Conservation (phyloP, 2,797 vertebrate genomes). For the Champsocephalus esox region DNA sequence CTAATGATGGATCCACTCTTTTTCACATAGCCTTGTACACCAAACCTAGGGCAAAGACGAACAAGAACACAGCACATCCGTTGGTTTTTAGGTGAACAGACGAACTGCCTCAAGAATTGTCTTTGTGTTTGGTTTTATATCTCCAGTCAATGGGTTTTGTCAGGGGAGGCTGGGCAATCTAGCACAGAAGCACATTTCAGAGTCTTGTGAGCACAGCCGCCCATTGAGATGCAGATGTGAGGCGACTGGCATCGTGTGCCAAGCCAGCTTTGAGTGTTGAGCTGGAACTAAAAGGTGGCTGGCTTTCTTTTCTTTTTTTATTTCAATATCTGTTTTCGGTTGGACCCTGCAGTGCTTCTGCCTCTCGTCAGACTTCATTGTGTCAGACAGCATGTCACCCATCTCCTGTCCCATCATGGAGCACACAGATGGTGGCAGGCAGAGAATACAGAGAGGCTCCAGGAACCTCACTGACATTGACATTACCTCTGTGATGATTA, state of each 20-base stretch:
- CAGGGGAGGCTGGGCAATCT: slow-evolving; percentile 53
- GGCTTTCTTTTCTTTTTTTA: slow-evolving; percentile 3
- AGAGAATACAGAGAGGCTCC: slow-evolving; percentile 68
- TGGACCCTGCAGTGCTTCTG: slow-evolving; percentile 40
- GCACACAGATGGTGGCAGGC: slow-evolving; percentile 43
- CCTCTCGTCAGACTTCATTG: slow-evolving; percentile 55
- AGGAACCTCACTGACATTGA: slow-evolving; percentile 72
- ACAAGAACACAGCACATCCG: slow-evolving; percentile 24
- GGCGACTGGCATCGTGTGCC: slow-evolving; percentile 40
- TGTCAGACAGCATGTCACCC: slow-evolving; percentile 50
- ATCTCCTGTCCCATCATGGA: slow-evolving; percentile 32
- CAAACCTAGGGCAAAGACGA: slow-evolving; percentile 27
- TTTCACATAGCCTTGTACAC: slow-evolving; percentile 6
- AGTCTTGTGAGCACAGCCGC: slow-evolving; percentile 66
- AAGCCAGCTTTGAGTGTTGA: slow-evolving; percentile 24
- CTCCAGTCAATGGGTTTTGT: slow-evolving; percentile 34
- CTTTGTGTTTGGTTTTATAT: slow-evolving; percentile 34
- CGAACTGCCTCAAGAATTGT: slow-evolving; percentile 22
- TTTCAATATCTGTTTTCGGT: slow-evolving; percentile 1
- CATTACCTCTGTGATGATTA: slow-evolving; percentile 84
- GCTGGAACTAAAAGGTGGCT: slow-evolving; percentile 46
- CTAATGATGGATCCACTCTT: slow-evolving; percentile 32
- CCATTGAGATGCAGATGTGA: slow-evolving; percentile 77
- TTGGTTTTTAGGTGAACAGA: slow-evolving; percentile 40
- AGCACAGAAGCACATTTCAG: slow-evolving; percentile 61